These are phyloP conservation scores for Ostrea denselamellosa DNA, from an alignment of 1,140 invertebrate species.

Conservation along the genomic window DNA sequence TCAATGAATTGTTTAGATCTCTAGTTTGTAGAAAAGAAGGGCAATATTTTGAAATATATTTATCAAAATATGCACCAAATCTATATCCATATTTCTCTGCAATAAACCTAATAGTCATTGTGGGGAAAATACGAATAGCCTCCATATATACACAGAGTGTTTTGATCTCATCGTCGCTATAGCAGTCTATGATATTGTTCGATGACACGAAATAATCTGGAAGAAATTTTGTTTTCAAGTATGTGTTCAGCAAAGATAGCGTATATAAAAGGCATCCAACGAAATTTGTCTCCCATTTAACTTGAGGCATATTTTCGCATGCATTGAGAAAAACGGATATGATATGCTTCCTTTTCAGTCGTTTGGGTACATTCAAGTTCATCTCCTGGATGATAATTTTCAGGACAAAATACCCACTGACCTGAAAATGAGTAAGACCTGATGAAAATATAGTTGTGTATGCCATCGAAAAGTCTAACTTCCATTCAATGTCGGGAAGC, in stretches of 20 bases:
- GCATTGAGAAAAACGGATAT: background rate
- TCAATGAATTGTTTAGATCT: background rate
- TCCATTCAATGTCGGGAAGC: slow-evolving; percentile 1
- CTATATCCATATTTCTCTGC: background rate
- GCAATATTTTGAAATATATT: background rate
- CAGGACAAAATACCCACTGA: background rate
- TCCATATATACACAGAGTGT: background rate
- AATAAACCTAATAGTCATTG: background rate
- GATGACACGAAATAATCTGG: background rate
- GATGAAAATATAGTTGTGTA: background rate
- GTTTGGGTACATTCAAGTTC: background rate
- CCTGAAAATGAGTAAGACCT: background rate
- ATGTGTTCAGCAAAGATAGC: background rate
- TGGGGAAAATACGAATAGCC: background rate
- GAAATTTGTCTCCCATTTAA: background rate
- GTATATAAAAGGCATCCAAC: background rate
- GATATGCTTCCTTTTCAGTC: background rate
- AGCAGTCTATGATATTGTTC: background rate
- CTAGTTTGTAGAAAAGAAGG: background rate
- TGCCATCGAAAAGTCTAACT: background rate
- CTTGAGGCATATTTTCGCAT: background rate
- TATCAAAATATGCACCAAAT: background rate
- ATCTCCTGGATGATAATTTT: background rate
- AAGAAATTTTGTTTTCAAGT: background rate
- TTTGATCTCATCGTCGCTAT: background rate